These are phyloP conservation scores for Caenorhabditis sp. DNA, from an alignment of 2,888 invertebrate genomes.

Conservation along the genomic window DNA sequence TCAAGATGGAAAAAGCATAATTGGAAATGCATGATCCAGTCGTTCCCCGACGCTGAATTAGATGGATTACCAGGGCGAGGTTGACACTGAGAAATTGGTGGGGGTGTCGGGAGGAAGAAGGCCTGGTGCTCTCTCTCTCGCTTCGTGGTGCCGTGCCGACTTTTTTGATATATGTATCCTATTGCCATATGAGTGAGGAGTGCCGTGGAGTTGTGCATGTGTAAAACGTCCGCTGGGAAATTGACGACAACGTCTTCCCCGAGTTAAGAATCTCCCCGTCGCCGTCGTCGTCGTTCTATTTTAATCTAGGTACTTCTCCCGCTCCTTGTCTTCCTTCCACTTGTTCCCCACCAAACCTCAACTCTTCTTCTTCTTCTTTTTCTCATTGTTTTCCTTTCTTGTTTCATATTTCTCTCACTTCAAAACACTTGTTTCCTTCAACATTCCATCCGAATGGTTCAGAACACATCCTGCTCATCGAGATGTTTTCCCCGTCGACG, in stretches of 20 bases:
- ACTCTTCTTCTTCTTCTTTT: not conserved
- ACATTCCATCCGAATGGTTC: no score
- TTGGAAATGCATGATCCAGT: slow-evolving; percentile 3
- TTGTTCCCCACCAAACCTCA: no score
- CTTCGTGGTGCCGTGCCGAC: slow-evolving; percentile 4
- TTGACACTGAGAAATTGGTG: slow-evolving; percentile 23
- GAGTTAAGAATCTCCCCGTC: slow-evolving; percentile 49
- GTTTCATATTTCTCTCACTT: not conserved
- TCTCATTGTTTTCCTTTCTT: not conserved
- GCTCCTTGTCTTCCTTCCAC: not conserved
- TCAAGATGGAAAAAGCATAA: not conserved
- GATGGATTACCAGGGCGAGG: slow-evolving; percentile 29
- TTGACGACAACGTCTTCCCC: slow-evolving; percentile 70
- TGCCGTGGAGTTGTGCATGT: slow-evolving; percentile 20
- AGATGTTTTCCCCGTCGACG: not conserved
- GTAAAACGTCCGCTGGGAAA: slow-evolving; percentile 63
- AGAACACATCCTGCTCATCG: no score
- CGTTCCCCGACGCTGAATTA: slow-evolving; percentile 16
- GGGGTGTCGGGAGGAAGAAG: slow-evolving; percentile 1
- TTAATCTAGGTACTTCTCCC: slow-evolving; percentile 48
- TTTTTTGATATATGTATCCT: slow-evolving; percentile 53
- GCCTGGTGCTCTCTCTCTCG: slow-evolving; percentile 3
- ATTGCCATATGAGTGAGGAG: slow-evolving; percentile 30
- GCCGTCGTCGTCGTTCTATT: slow-evolving; percentile 49
- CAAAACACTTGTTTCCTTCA: no score